Conservation (phyloP, 2,113 vertebrate species). For the Oxyura jamaicensis region DNA sequence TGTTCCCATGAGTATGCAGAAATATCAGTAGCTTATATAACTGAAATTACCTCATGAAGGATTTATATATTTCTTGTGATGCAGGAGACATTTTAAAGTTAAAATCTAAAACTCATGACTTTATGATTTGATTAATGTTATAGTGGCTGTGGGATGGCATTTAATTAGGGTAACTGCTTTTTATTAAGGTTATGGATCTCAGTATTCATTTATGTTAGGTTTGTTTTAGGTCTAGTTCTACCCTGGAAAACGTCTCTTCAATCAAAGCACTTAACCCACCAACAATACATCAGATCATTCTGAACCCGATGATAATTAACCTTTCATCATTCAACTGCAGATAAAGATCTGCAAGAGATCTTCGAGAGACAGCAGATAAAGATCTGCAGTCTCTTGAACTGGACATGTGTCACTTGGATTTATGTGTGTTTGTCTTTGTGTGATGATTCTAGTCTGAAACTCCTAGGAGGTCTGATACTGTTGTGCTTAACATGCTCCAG, state of each 20-base stretch:
- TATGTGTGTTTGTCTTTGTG: not conserved
- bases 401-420: not conserved
- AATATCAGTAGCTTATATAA: not conserved
- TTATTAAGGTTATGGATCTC: not conserved
- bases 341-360: not conserved
- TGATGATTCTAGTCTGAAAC: not conserved
- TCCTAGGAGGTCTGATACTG: not conserved
- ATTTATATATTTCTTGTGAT: not conserved
- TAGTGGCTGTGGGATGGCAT: not conserved
- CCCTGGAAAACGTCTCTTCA: not conserved
- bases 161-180: conserved; percentile 10
- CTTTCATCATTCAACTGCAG: not conserved
- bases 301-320: not conserved
- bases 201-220: not conserved
- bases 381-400: not conserved
- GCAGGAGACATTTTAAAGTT: not conserved
- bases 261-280: not conserved
- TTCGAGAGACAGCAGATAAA: not conserved
- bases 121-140: not conserved
- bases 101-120: not conserved
- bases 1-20: not conserved
- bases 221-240: not conserved
- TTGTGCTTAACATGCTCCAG: not conserved
- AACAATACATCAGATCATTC: not conserved
- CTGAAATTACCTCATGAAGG: not conserved